These are phyloP conservation scores for Gymnocephalus cernua DNA, from an alignment of 2,113 vertebrate genomes.

Conservation along the genomic window DNA sequence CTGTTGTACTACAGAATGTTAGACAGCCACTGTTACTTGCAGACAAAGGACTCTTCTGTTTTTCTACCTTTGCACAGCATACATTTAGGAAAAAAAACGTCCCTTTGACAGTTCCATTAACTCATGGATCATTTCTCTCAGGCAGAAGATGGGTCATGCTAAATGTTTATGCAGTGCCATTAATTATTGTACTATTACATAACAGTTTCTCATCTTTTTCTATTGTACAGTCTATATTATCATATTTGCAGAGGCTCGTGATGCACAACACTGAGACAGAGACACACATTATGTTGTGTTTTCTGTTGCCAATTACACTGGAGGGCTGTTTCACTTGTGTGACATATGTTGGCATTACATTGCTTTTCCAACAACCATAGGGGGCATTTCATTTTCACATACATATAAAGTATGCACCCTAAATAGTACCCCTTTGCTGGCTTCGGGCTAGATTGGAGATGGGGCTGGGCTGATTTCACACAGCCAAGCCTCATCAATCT, in stretches of 20 bases:
- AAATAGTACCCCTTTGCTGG: conserved; percentile 51
- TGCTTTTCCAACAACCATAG: conserved; percentile 39
- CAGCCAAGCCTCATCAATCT: conserved; percentile 76
- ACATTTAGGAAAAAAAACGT: not conserved
- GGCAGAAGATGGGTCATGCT: conserved; percentile 30
- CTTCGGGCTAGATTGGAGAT: conserved; percentile 48
- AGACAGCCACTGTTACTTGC: conserved; percentile 49
- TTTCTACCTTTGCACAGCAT: conserved; percentile 18
- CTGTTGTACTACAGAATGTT: conserved; percentile 71
- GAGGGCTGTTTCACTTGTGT: conserved; percentile 57
- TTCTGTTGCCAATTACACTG: conserved; percentile 40
- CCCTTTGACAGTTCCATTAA: conserved; percentile 34
- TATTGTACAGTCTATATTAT: conserved; percentile 11
- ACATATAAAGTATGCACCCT: conserved; percentile 63
- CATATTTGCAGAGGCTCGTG: conserved; percentile 25
- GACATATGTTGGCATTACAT: conserved; percentile 53
- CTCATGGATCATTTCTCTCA: conserved; percentile 28
- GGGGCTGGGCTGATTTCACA: conserved; percentile 48
- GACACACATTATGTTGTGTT: conserved; percentile 45
- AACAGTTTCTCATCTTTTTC: conserved; percentile 1
- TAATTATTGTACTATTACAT: conserved; percentile 14
- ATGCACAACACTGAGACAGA: conserved; percentile 19
- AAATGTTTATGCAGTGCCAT: conserved; percentile 9
- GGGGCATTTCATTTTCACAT: conserved; percentile 67
- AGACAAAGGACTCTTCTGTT: conserved; percentile 64